Conservation (phyloP, 2,888 invertebrate genomes). For the Pocota personata region DNA sequence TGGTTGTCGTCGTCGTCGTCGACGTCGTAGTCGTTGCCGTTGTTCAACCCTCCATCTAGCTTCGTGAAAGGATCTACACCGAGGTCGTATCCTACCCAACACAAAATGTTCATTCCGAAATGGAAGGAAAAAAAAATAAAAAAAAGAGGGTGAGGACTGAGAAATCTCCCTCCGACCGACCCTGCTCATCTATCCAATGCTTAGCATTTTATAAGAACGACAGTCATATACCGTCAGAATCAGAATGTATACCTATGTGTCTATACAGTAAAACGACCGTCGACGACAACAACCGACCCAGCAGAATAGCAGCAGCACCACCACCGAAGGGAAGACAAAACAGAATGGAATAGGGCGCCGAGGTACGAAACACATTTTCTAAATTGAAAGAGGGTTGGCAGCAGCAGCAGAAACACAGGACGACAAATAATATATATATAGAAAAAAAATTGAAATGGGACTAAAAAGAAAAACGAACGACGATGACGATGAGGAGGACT, state of each 20-base stretch:
- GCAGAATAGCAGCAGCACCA: constrained; percentile 23
- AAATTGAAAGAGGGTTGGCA: constrained; percentile 73
- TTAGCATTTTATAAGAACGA: constrained; percentile 69
- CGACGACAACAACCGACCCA: constrained; percentile 33
- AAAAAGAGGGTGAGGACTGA: constrained; percentile 62
- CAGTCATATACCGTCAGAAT: constrained; percentile 66
- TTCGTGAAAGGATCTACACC: constrained; percentile 68
- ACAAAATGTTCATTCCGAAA: constrained; percentile 71
- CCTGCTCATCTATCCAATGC: constrained; percentile 56
- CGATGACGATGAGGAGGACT: constrained; percentile 43
- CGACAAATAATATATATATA: constrained; percentile 35
- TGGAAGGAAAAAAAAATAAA: constrained; percentile 53
- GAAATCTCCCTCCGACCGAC: constrained; percentile 37
- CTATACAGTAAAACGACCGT: constrained; percentile 65
- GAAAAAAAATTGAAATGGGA: constrained; percentile 59
- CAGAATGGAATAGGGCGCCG: constrained; percentile 70
- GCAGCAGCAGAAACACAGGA: constrained; percentile 52
- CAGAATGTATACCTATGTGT: constrained; percentile 55
- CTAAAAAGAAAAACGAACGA: constrained; percentile 58
- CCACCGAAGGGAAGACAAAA: constrained; percentile 57
- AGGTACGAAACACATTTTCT: constrained; percentile 73
- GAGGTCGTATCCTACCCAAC: constrained; percentile 69
- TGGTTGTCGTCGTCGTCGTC: constrained; percentile 53
- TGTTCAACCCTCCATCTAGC: constrained; percentile 68
- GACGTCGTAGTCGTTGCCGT: constrained; percentile 42